A percentile compares a stretch with the other conserved stretches of the same genome.
These are phyloP conservation scores for Plecotus auritus DNA, from an alignment of 2,113 vertebrate genomes.

Conservation along the genomic window DNA sequence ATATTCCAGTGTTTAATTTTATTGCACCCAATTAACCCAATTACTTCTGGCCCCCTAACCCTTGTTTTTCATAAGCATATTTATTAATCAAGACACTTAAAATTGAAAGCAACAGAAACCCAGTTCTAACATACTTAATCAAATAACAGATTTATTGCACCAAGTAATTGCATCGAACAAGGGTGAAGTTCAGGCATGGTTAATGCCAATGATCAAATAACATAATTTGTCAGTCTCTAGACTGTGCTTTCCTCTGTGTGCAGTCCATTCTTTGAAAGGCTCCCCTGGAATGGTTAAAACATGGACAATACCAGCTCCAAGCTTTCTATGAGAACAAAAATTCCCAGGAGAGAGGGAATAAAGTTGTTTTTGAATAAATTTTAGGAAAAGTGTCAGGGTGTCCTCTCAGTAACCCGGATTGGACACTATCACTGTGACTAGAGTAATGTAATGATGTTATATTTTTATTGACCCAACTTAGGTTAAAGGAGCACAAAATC, in stretches of 20 bases:
- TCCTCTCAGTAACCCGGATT: neutral
- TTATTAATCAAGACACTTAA: slow-evolving; percentile 17
- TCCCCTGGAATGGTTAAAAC: neutral
- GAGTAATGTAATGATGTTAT: neutral
- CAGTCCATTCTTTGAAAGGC: neutral
- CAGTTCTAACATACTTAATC: neutral
- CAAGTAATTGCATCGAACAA: neutral
- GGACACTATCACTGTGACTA: neutral
- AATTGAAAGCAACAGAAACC: neutral
- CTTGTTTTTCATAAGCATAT: slow-evolving; percentile 20
- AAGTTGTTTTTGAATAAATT: neutral
- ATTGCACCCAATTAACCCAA: neutral
- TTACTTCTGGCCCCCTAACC: neutral
- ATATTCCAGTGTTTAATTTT: neutral
- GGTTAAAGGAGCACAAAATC: neutral
- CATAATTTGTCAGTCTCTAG: neutral
- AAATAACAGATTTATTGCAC: neutral
- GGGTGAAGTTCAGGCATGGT: neutral
- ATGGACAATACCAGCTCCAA: neutral
- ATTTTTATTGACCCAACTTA: neutral
- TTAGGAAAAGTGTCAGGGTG: neutral
- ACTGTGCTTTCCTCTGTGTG: neutral
- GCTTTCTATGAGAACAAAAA: neutral
- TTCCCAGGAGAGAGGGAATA: neutral
- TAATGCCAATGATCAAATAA: neutral